Evolutionary conservation across 2,888 invertebrate genomes (phyloP), one percentile per base, ranked within the genome.

Genomic region (Conops quadrifasciatus): DNA sequence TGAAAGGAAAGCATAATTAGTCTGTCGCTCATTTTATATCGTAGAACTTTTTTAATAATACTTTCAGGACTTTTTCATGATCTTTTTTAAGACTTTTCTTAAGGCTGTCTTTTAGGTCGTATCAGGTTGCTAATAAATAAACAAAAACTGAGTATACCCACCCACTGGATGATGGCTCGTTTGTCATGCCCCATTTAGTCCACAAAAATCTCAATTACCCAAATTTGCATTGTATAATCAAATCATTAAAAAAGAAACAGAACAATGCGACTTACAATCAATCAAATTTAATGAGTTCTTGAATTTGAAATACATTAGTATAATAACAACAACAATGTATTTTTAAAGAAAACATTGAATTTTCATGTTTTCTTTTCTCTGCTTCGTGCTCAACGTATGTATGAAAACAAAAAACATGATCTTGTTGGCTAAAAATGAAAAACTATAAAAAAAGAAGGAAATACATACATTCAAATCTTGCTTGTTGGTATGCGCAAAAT

Each of bases 401-500:
- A 36, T 36, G 36, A 36, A 67, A 51, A 72, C 63, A 30, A 63
- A 74, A 75, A 75, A 75, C 75, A 75, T 73, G 72, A 72, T 56
- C 53, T 68, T 62, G 60, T 70, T 30, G 68, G 72, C 71, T 68
- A 73, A 73, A 62, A 68, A 70, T 36, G 36, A 36, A 9, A 36
- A 36, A 36, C 4, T 36, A 36, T 36, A 36, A 28, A 53, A n/a
- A 62, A 45, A 58, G 43, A 68, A 62, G 15, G 43, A 69, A 66
- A 71, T 51, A 58, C 13, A 26, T 19, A 53, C 62, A n/a, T 58
- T 59, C 2, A 62, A 66, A 47, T 24, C n/a, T n/a, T n/a, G n/a
- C n/a, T n/a, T n/a, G n/a, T n/a, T n/a, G n/a, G n/a, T 28, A 36
- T 68, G 73, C 75, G 72, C 75, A 72, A 64, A 69, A 72, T 72